Evolutionary conservation across 2,888 invertebrate species (phyloP).

Genomic region (Hirtodrosophila histrioides): DNA sequence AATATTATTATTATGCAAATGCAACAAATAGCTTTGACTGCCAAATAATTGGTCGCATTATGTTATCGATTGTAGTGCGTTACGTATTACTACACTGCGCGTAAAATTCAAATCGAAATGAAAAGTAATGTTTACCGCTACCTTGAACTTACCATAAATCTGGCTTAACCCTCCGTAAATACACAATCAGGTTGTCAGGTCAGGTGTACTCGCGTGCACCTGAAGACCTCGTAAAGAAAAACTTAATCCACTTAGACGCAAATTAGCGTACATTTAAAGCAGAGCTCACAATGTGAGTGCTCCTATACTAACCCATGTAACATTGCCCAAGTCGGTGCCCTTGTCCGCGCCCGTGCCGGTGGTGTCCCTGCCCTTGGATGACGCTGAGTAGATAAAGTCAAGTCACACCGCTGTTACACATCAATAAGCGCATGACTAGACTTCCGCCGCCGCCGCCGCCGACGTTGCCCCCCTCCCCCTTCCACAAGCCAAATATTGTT

Average conservation of each 20-base stretch:
- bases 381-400: conserved; percentile 44
- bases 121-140: not conserved
- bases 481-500: too few relatives aligned
- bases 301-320: not conserved
- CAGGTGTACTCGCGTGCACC: conserved; percentile 30
- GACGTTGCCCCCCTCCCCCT: not conserved
- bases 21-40: not conserved
- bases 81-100: not conserved
- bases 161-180: conserved; percentile 28
- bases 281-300: conserved; percentile 32
- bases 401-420: conserved; percentile 19
- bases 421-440: conserved; percentile 36
- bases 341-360: not conserved
- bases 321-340: conserved; percentile 8
- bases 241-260: conserved; percentile 53
- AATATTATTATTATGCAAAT: conserved; percentile 50
- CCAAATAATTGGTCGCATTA: not conserved
- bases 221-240: conserved; percentile 39
- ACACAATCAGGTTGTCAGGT: conserved; percentile 16
- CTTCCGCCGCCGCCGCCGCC: conserved; percentile 27
- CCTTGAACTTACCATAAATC: conserved; percentile 32
- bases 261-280: conserved; percentile 45
- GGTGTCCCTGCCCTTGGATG: conserved; percentile 24
- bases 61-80: conserved; percentile 1
- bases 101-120: conserved; percentile 16